Conservation (phyloP, 2,113 vertebrate species). For the Gila orcuttii region DNA sequence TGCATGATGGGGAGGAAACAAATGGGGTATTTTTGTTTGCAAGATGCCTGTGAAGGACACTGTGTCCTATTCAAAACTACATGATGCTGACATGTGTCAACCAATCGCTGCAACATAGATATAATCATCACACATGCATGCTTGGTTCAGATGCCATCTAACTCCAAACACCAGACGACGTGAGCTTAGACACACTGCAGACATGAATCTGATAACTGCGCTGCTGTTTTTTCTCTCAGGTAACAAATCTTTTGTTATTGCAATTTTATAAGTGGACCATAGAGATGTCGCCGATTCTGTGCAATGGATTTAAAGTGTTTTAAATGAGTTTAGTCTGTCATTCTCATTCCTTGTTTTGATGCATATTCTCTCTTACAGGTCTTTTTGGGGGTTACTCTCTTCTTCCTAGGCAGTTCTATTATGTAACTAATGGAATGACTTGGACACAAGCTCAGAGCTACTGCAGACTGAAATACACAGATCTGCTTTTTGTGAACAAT, state of each 20-base stretch:
- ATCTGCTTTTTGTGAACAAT: background rate
- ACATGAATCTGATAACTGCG: background rate
- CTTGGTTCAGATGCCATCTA: background rate
- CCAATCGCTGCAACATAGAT: background rate
- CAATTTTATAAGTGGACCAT: no score
- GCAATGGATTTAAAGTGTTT: background rate
- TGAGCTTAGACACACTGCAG: background rate
- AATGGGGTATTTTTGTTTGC: background rate
- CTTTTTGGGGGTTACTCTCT: background rate
- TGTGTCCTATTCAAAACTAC: conserved; percentile 17
- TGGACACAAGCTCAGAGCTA: background rate
- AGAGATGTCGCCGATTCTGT: background rate
- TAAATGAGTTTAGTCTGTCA: background rate
- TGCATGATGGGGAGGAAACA: background rate
- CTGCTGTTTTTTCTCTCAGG: conserved; percentile 14
- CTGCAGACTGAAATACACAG: background rate
- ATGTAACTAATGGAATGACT: background rate
- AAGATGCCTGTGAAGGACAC: conserved; percentile 14
- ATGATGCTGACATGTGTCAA: background rate
- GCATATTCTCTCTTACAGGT: background rate
- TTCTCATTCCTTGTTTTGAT: background rate
- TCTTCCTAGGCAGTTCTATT: background rate
- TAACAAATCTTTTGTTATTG: background rate
- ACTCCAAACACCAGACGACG: background rate
- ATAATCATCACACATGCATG: background rate